These are phyloP conservation scores for Ischnus inquisitorius DNA, from an alignment of 2,888 invertebrate genomes.

Conservation along the genomic window DNA sequence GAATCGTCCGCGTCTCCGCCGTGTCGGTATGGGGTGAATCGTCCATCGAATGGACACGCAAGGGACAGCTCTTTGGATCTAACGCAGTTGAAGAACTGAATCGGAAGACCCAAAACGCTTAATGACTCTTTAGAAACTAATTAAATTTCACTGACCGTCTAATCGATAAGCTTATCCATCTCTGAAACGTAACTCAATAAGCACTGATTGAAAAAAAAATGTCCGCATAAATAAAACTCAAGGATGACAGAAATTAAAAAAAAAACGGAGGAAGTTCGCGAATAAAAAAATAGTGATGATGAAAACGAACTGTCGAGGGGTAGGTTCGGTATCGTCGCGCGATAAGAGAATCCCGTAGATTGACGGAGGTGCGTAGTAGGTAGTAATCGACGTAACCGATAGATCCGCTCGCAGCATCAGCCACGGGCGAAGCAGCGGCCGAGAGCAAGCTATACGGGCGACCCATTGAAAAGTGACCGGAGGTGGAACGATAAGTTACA, in stretches of 20 bases:
- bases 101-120: too few species aligned
- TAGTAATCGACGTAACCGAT: slow-evolving; percentile 23
- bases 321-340: slow-evolving; percentile 11
- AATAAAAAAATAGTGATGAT: not conserved
- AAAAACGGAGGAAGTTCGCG: slow-evolving; percentile 8
- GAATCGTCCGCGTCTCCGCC: not conserved
- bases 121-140: too few species aligned
- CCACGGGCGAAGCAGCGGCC: slow-evolving; percentile 10
- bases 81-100: too few species aligned
- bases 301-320: not conserved
- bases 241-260: slow-evolving; percentile 6
- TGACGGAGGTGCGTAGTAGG: not conserved
- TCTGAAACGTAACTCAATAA: too few species aligned
- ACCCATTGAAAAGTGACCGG: slow-evolving; percentile 69
- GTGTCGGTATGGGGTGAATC: slow-evolving; percentile 33
- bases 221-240: slow-evolving; percentile 13
- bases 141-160: too few species aligned
- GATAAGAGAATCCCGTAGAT: slow-evolving; percentile 4
- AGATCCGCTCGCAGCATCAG: slow-evolving; percentile 12
- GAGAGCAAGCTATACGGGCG: slow-evolving; percentile 16
- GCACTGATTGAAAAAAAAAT: not conserved
- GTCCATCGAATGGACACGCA: too few species aligned
- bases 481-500: slow-evolving; percentile 70
- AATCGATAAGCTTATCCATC: too few species aligned
- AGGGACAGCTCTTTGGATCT: too few species aligned